Percentiles rank a stretch among this genome's conserved stretches.
These are phyloP conservation scores for Zaprionus ornatus DNA, from an alignment of 1,140 invertebrate species.

Conservation along the genomic window DNA sequence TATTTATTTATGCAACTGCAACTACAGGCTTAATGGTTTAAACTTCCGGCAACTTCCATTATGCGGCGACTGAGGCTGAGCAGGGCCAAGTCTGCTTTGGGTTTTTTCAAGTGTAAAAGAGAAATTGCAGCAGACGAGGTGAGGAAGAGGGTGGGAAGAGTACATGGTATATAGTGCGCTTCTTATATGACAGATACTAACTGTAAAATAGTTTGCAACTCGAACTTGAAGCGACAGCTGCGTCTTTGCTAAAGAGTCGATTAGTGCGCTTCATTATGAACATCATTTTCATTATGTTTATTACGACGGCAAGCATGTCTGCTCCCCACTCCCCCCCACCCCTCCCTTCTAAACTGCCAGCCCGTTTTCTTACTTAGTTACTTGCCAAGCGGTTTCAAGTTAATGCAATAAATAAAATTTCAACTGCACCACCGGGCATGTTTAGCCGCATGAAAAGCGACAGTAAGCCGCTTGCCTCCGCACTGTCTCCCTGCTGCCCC, in stretches of 20 bases:
- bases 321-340: neutral
- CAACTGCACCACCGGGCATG: conserved; percentile 77
- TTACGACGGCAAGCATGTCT: conserved; percentile 40
- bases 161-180: neutral
- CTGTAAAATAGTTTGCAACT: conserved; percentile 32
- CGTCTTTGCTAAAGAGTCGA: conserved; percentile 49
- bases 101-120: conserved; percentile 35
- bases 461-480: conserved; percentile 53
- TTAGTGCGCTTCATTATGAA: conserved; percentile 76
- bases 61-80: neutral
- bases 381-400: conserved; percentile 61
- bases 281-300: conserved; percentile 80
- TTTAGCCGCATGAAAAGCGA: conserved; percentile 81
- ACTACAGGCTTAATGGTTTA: conserved; percentile 56
- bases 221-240: conserved; percentile 51
- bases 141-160: neutral
- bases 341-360: neutral
- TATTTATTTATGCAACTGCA: conserved; percentile 57
- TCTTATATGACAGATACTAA: conserved; percentile 16
- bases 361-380: neutral
- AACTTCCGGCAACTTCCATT: conserved; percentile 54
- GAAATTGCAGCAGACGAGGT: neutral
- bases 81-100: conserved; percentile 11
- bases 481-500: too few relatives aligned
- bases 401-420: conserved; percentile 82